These are phyloP conservation scores for Rhogogaster chlorosoma DNA, from an alignment of 2,888 invertebrate genomes.

Conservation along the genomic window DNA sequence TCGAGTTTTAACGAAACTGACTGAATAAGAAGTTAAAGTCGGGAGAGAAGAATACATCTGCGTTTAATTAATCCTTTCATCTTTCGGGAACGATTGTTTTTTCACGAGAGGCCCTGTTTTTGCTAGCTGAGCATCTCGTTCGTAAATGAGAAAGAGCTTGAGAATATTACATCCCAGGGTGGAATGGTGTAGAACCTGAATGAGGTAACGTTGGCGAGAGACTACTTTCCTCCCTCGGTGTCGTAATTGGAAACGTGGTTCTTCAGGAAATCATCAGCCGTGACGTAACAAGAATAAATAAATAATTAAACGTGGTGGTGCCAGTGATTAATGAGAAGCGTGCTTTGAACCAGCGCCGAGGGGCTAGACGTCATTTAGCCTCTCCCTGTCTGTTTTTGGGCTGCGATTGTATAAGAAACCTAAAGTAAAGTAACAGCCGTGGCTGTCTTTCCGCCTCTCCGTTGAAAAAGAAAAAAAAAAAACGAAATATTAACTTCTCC, in stretches of 20 bases:
- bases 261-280: constrained; percentile 44
- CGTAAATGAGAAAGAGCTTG: constrained; percentile 25
- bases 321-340: constrained; percentile 46
- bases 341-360: constrained; percentile 42
- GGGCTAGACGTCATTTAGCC: constrained; percentile 25
- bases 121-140: constrained; percentile 12
- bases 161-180: constrained; percentile 33
- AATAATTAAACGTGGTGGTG: constrained; percentile 46
- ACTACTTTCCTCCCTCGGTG: constrained; percentile 15
- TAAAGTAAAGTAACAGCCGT: background rate
- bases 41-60: constrained; percentile 5
- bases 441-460: background rate
- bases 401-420: constrained; percentile 20
- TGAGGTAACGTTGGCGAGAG: constrained; percentile 28
- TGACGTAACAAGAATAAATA: constrained; percentile 44
- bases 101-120: background rate
- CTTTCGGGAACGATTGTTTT: constrained; percentile 30
- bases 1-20: background rate
- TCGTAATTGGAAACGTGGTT: constrained; percentile 48
- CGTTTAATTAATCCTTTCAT: constrained; percentile 32
- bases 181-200: background rate
- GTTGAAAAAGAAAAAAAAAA: background rate
- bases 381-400: constrained; percentile 18
- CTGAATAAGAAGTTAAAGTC: background rate
- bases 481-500: background rate